Conservation (phyloP, 2,113 vertebrate genomes). For the Eudyptes chrysolophus region DNA sequence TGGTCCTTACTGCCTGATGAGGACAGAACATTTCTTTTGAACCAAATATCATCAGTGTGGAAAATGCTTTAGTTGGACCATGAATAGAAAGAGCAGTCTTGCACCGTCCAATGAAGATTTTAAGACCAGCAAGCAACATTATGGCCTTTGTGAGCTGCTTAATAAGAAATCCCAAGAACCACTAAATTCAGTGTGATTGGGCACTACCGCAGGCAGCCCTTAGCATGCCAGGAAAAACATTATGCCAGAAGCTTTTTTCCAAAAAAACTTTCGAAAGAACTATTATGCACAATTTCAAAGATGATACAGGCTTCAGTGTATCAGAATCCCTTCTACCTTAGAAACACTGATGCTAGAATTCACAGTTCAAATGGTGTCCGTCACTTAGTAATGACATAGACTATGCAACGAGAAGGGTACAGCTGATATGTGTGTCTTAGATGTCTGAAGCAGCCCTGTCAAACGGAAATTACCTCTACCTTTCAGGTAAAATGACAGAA, state of each 20-base stretch:
- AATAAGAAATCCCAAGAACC: neutral
- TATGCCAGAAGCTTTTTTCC: neutral
- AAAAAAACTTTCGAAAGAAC: neutral
- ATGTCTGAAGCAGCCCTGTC: neutral
- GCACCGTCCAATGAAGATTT: neutral
- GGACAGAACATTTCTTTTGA: neutral
- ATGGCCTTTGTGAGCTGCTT: neutral
- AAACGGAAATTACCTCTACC: neutral
- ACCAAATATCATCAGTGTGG: neutral
- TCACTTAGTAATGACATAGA: neutral
- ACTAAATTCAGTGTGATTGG: neutral
- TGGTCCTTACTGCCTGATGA: neutral
- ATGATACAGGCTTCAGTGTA: neutral
- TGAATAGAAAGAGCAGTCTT: neutral
- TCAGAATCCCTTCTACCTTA: neutral
- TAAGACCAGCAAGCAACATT: neutral
- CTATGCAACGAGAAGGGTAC: neutral
- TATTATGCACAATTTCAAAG: neutral
- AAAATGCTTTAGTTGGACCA: neutral
- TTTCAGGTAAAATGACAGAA: neutral
- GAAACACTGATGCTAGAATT: neutral
- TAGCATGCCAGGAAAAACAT: neutral
- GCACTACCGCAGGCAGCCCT: neutral
- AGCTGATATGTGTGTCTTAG: neutral
- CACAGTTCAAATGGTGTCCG: neutral